Conservation (phyloP, 2,113 vertebrate genomes). For the Plotosus lineatus region DNA sequence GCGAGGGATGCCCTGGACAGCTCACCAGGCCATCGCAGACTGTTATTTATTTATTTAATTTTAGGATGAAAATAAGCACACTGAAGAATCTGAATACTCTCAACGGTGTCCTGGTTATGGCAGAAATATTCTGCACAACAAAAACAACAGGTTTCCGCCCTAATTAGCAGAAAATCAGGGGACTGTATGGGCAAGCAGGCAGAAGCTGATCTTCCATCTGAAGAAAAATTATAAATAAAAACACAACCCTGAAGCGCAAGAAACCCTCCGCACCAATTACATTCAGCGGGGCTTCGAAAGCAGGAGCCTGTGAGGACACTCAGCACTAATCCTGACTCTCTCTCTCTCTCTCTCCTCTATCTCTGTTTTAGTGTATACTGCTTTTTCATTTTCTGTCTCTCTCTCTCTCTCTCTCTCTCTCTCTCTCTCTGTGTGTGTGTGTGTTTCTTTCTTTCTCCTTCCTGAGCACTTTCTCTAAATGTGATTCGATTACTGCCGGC, state of each 20-base stretch:
- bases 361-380: constrained; percentile 20
- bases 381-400: constrained; percentile 21
- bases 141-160: constrained; percentile 9
- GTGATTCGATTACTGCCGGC: constrained; percentile 63
- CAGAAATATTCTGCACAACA: background rate
- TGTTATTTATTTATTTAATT: too few species aligned
- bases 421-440: constrained; percentile 32
- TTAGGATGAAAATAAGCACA: background rate
- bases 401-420: constrained; percentile 5
- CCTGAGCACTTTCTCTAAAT: constrained; percentile 50
- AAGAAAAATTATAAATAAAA: background rate
- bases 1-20: too few species aligned
- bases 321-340: background rate
- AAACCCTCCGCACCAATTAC: background rate
- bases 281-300: background rate
- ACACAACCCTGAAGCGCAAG: too few species aligned
- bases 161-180: constrained; percentile 4
- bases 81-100: background rate
- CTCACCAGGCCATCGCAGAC: too few species aligned
- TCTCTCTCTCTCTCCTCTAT: constrained; percentile 11
- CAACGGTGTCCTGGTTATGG: background rate
- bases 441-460: constrained; percentile 29
- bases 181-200: background rate
- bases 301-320: constrained; percentile 13
- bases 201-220: background rate